Evolutionary conservation across 2,113 vertebrate genomes (phyloP).

Genomic region (Columba livia): DNA sequence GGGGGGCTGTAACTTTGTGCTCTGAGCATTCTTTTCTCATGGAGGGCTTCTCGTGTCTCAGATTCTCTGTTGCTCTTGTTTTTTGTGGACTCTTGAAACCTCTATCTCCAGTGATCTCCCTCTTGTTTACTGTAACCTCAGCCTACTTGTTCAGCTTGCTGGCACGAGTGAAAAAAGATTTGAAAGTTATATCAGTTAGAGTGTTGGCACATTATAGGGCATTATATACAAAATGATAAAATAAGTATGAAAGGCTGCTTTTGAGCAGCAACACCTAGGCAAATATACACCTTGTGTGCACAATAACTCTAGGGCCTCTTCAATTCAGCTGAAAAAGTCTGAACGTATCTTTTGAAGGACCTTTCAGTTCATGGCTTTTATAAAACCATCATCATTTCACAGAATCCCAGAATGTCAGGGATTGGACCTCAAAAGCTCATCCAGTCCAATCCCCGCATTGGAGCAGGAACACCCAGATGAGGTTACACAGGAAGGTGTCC

Average conservation of each 20-base stretch:
- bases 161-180: neutral
- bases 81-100: constrained; percentile 22
- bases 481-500: too few relatives aligned
- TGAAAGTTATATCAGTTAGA: neutral
- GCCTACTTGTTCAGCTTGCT: constrained; percentile 14
- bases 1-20: neutral
- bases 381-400: neutral
- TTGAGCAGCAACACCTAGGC: constrained; percentile 9
- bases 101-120: neutral
- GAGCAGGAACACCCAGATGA: too few relatives aligned
- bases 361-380: neutral
- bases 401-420: too few relatives aligned
- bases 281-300: neutral
- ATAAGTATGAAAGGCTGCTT: neutral
- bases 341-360: neutral
- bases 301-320: neutral
- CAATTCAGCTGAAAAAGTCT: neutral
- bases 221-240: neutral
- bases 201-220: neutral
- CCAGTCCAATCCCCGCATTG: too few relatives aligned
- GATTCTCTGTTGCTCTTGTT: neutral
- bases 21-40: neutral
- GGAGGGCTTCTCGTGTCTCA: neutral
- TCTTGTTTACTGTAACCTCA: constrained; percentile 35
- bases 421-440: too few relatives aligned